Percentiles rank a stretch among this genome's conserved stretches.
Evolutionary conservation across 1,140 invertebrate species (phyloP).

Genomic region (Oryctes rhinoceros): DNA sequence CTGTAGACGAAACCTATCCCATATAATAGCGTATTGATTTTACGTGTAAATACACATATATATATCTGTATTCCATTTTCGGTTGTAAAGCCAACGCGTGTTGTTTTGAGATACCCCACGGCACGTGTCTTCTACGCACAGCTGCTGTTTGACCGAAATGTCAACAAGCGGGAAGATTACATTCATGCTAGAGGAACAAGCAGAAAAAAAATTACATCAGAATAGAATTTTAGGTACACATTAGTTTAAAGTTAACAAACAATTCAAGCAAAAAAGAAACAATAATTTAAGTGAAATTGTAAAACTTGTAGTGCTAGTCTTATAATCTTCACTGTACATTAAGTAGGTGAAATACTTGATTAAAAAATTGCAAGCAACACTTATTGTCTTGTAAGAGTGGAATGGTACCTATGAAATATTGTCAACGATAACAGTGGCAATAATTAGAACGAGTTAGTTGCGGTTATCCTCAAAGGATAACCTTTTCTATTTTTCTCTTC

Average conservation of each 20-base stretch:
- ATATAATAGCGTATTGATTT: neutral
- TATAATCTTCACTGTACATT: too few relatives aligned
- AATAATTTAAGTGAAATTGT: too few relatives aligned
- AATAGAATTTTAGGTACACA: neutral
- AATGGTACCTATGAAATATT: too few relatives aligned
- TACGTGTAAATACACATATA: neutral
- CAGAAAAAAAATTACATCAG: neutral
- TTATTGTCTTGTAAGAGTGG: too few relatives aligned
- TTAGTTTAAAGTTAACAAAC: neutral
- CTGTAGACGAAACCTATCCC: neutral
- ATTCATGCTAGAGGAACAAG: neutral
- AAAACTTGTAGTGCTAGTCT: too few relatives aligned
- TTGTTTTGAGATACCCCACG: conserved; percentile 12
- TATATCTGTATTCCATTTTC: conserved; percentile 17
- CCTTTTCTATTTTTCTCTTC: too few relatives aligned
- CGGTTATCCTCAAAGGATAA: too few relatives aligned
- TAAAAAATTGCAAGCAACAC: too few relatives aligned
- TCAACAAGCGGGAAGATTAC: conserved; percentile 34
- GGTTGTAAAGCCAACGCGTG: neutral
- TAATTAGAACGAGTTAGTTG: too few relatives aligned
- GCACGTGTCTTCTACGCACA: conserved; percentile 12
- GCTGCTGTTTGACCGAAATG: conserved; percentile 33
- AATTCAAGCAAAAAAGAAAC: too few relatives aligned
- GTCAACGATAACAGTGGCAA: too few relatives aligned
- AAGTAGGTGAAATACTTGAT: too few relatives aligned